These are phyloP conservation scores for Strigamia crassipes DNA, from an alignment of 2,888 invertebrate genomes.

Conservation along the genomic window DNA sequence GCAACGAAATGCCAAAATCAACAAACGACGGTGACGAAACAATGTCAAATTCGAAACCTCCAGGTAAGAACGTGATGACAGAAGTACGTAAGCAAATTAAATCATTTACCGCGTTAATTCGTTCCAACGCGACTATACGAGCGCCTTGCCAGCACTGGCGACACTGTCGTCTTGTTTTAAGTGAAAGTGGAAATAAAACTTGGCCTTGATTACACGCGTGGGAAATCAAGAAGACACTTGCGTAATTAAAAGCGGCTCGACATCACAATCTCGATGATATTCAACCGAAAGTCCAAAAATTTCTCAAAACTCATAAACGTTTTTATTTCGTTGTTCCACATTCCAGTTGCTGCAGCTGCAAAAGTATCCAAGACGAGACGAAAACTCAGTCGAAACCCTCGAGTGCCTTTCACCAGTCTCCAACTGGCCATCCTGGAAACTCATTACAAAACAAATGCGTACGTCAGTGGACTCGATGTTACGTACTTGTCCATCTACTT, in stretches of 20 bases:
- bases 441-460: neutral
- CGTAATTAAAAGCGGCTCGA: neutral
- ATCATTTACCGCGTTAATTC: neutral
- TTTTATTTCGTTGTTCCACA: neutral
- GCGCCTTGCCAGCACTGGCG: neutral
- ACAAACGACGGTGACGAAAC: neutral
- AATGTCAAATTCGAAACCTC: neutral
- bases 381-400: neutral
- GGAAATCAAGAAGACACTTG: slow-evolving; percentile 27
- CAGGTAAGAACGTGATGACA: neutral
- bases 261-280: neutral
- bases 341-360: neutral
- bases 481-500: neutral
- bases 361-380: neutral
- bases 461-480: slow-evolving; percentile 2
- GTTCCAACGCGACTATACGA: neutral
- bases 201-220: neutral
- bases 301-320: no score
- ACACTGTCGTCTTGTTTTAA: neutral
- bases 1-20: neutral
- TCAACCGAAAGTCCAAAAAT: neutral
- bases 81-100: neutral
- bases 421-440: neutral
- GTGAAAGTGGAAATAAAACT: slow-evolving; percentile 24
- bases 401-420: neutral